Conservation (phyloP, 2,113 vertebrate species). For the Oplegnathus fasciatus region DNA sequence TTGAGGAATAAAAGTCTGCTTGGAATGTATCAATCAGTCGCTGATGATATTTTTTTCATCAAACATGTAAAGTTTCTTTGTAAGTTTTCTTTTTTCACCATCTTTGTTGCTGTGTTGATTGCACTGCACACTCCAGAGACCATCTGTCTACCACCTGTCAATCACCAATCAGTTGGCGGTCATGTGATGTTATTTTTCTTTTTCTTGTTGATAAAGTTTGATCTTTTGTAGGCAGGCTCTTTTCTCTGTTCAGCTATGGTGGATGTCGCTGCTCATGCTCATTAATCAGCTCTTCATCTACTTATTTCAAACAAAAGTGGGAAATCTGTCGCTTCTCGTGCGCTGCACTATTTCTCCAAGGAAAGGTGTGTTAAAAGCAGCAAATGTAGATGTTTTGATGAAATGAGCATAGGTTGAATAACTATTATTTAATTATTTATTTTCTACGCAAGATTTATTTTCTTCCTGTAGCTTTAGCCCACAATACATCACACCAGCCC, state of each 20-base stretch:
- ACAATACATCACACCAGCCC: not conserved
- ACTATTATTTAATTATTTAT: not conserved
- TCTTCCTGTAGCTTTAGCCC: not conserved
- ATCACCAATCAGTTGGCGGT: not conserved
- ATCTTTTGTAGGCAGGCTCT: no score
- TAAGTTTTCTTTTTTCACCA: not conserved
- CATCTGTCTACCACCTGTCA: not conserved
- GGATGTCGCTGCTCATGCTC: not conserved
- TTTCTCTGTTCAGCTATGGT: not conserved
- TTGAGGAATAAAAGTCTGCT: not conserved
- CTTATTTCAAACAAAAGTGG: not conserved
- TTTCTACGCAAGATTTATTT: not conserved
- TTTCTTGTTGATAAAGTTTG: not conserved
- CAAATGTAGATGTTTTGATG: not conserved
- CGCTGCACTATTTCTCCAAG: not conserved
- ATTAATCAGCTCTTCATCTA: conserved; percentile 5
- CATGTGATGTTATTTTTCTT: not conserved
- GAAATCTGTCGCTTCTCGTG: not conserved
- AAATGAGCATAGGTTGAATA: not conserved
- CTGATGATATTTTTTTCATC: no score
- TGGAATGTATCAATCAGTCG: not conserved
- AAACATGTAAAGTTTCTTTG: not conserved
- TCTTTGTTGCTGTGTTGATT: not conserved
- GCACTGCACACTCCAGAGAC: not conserved
- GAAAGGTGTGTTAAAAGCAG: not conserved